Base-by-base conservation (phyloP, 2,113 vertebrate species). In the Euleptes europaea region DNA sequence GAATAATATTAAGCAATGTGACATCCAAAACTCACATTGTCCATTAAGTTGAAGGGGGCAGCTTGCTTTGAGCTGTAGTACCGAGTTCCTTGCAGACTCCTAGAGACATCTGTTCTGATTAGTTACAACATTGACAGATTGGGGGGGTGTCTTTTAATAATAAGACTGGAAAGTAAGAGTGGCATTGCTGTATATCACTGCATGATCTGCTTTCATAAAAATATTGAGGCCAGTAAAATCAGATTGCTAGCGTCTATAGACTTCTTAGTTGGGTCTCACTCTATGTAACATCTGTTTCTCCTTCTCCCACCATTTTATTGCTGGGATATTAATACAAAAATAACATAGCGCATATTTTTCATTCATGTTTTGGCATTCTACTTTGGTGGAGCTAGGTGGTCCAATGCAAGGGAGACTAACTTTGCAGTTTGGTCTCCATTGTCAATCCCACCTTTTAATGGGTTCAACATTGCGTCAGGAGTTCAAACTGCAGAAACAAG, bases 151-250 rank as follows among this genome's bases (percentile, higher is more conserved):
- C 14, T 67, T 65, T 65, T 42, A 19, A 60, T 70, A 33, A 23
- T 3, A 49, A 11, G 38, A 42, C 40, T 38, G 31, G 35, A 82
- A 31, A 82, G 26, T 71, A 82, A 57, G 23, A 40, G 23, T 21
- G 26, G 42, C 33, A 76, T 51, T 75, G 42, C 33, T 83, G 72
- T 76, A 51, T 44, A 67, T 84, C 31, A 76, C 14, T 76, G n/a
- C 42, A 60, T 51, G 13, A 66, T 66, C 57, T 75, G 42, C 12
- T 75, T 14, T 67, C 35, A 77, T 66, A 84, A 77, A 49, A 67
- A 54, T 54, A 54, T 44, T 38, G 10, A 75, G 42, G 65, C 21
- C 44, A 77, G 11, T 54, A 51, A 40, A 42, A 19, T 49, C 60
- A 42, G 26, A 26, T 31, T 49, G 51, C 76, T 63, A 42, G 40